Evolutionary conservation across 2,888 invertebrate species (phyloP).

Genomic region (Branchellion lobata): DNA sequence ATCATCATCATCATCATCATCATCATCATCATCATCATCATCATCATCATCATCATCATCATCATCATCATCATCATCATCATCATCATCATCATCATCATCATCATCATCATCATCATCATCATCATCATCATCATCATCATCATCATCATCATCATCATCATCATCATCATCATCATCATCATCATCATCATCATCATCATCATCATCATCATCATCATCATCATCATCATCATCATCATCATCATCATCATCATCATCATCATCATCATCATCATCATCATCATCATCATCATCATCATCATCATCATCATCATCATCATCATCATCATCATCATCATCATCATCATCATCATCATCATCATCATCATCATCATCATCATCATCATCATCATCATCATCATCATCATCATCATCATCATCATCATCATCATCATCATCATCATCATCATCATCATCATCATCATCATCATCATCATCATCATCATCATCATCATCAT

Average conservation of each 20-base stretch:
- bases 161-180: constrained; percentile 27
- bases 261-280: constrained; percentile 48
- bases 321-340: constrained; percentile 28
- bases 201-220: constrained; percentile 47
- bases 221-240: constrained; percentile 48
- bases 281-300: constrained; percentile 57
- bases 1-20: constrained; percentile 34
- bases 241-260: constrained; percentile 47
- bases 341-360: constrained; percentile 32
- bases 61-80: constrained; percentile 43
- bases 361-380: constrained; percentile 24
- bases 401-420: constrained; percentile 13
- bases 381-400: constrained; percentile 27
- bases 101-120: constrained; percentile 48
- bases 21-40: constrained; percentile 43
- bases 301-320: constrained; percentile 28
- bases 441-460: constrained; percentile 10
- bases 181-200: constrained; percentile 31
- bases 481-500: constrained; percentile 45
- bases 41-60: constrained; percentile 34
- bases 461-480: constrained; percentile 30
- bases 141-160: constrained; percentile 17
- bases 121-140: constrained; percentile 37
- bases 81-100: constrained; percentile 47
- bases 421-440: constrained; percentile 28